A percentile compares a stretch with the other conserved stretches of the same genome.
Conservation (phyloP, 2,888 invertebrate species). For the Orchesella flavescens region DNA sequence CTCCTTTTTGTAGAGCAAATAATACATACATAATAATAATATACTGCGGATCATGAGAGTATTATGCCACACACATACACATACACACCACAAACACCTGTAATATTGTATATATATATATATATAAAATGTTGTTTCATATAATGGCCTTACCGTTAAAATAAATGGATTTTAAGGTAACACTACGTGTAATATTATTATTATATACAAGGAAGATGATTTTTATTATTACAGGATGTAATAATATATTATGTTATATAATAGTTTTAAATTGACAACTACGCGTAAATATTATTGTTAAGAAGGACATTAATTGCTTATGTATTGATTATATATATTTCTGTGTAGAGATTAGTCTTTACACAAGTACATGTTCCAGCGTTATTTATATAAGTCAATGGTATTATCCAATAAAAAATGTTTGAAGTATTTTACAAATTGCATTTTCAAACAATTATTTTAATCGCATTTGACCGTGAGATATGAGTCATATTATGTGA, state of each 20-base stretch:
- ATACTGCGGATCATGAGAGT: slow-evolving; percentile 33
- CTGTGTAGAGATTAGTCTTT: slow-evolving; percentile 55
- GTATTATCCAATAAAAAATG: slow-evolving; percentile 60
- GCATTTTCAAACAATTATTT: not conserved
- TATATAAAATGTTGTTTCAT: slow-evolving; percentile 50
- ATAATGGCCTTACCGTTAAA: slow-evolving; percentile 60
- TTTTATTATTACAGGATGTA: slow-evolving; percentile 56
- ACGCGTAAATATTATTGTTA: slow-evolving; percentile 40
- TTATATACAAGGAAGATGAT: slow-evolving; percentile 46
- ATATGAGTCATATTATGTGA: too few relatives aligned
- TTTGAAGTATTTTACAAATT: slow-evolving; percentile 59
- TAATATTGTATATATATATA: too few relatives aligned
- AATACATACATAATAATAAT: too few relatives aligned
- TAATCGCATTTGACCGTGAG: too few relatives aligned
- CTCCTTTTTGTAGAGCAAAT: slow-evolving; percentile 40
- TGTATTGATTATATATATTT: slow-evolving; percentile 51
- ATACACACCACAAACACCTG: slow-evolving; percentile 44
- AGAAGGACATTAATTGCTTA: slow-evolving; percentile 59
- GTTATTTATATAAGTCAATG: slow-evolving; percentile 62
- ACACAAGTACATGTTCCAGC: slow-evolving; percentile 60
- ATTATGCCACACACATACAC: too few relatives aligned
- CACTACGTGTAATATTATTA: slow-evolving; percentile 31
- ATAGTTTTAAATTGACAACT: slow-evolving; percentile 31
- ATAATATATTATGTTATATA: slow-evolving; percentile 39
- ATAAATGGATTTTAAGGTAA: slow-evolving; percentile 46